Base-by-base conservation (phyloP, 2,113 vertebrate species). In the Ammospiza nelsoni region DNA sequence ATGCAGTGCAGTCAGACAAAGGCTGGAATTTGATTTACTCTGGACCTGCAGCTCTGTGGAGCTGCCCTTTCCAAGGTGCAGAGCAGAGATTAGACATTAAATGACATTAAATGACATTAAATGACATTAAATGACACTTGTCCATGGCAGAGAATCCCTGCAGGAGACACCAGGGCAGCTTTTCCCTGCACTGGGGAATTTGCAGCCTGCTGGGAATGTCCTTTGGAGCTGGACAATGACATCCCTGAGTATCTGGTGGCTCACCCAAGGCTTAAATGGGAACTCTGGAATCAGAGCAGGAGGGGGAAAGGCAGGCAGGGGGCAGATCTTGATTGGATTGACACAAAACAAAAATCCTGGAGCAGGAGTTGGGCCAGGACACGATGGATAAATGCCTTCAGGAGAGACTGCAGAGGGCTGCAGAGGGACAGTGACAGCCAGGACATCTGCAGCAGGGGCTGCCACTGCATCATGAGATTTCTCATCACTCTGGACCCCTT, bases 31-130 rank as follows among this genome's bases (percentile, higher is more conserved):
- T 84, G 54, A 89, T 81, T 93, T 78, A 81, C 57, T 78, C 52
- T 15, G 75, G 63, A 48, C 59, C 68, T 57, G 15, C 54, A n/a
- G 74, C 67, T 58, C 67, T 21, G 18, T 1, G 7, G 5, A 62
- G 55, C 52, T 92, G 90, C 83, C 73, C 86, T 96, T 88, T 33
- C 35, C 80, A 88, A 90, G 87, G 83, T 86, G 88, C 88, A 87
- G 65, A 84, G 48, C 41, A 72, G 88, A 93, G 89, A 94, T 84
- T 75, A 94, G 84, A 28, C 73, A 52, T 57, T n/a, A 72, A 92
- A 78, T 84, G 25, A 49, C n/a, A 63, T 57, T n/a, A 72, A 92
- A 74, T 84, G 25, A 48, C 33, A 63, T 62, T n/a, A 72, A 92
- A 74, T 84, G 25, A 49, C n/a, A 63, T 62, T n/a, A 72, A 92